Base-by-base conservation (phyloP, 2,888 invertebrate species). In the Eumerus sabulonum region DNA sequence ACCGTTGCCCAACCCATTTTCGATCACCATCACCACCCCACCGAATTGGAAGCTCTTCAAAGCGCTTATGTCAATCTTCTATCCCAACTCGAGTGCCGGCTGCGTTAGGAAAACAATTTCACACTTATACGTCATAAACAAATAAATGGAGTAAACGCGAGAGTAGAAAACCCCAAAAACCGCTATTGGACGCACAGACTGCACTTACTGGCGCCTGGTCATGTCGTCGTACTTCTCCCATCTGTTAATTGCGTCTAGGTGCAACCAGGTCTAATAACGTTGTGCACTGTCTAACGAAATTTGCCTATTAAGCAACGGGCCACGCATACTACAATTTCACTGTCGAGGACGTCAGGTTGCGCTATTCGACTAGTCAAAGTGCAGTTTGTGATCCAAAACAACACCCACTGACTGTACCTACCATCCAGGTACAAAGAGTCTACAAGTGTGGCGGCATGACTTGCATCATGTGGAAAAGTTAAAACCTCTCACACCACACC, bases 41-140 rank as follows among this genome's bases (percentile, higher is more conserved):
- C 7, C 27, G 27, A 62, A 35, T 56, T 74, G 62, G 68, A 68
- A 68, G 74, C 74, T 63, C 68, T 68, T 74, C 40, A 74, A n/a
- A 27, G 18, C 9, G 44, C 50, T 63, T 59, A 59, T 70, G 57
- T 76, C 57, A 60, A 54, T 53, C 63, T 53, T 48, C 18, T 47
- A 60, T 66, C 53, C 64, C 64, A 72, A 64, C 64, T 53, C 27
- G 7, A 27, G 27, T 27, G 7, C 27, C 27, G 27, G 7, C 27
- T 27, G 27, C 27, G 27, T 4, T 27, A 27, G 59, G 51, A 54
- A 12, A 54, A 56, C 40, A 47, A 64, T 54, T 54, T 59, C 70
- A 44, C 74, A 74, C 59, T 59, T 17, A 50, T 9, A 27, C 40
- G 59, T 70, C 63, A 42, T 59, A 70, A 64, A 12, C 27, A 27